Evolutionary conservation across 2,888 invertebrate species (phyloP).

Genomic region (Pyrocoelia pectoralis): DNA sequence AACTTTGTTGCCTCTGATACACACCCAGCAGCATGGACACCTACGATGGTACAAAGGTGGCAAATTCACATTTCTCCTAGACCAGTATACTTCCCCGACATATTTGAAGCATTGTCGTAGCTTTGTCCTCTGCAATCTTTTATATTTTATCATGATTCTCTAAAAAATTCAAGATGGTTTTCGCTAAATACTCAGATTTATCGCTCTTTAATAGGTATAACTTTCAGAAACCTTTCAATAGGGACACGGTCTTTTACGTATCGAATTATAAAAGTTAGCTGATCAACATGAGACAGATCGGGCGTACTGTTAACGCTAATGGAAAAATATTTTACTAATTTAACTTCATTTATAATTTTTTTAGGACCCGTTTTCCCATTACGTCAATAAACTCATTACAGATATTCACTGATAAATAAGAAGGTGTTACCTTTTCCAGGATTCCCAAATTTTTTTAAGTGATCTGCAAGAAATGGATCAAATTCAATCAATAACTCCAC

Average conservation of each 20-base stretch:
- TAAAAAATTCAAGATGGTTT: conserved; percentile 30
- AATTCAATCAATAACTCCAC: conserved; percentile 46
- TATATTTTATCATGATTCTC: conserved; percentile 29
- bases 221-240: conserved; percentile 49
- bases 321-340: conserved; percentile 40
- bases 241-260: conserved; percentile 44
- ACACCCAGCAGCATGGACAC: conserved; percentile 36
- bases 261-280: conserved; percentile 48
- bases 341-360: conserved; percentile 46
- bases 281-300: conserved; percentile 48
- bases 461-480: conserved; percentile 43
- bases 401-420: conserved; percentile 46
- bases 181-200: conserved; percentile 44
- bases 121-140: conserved; percentile 41
- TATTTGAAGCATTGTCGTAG: conserved; percentile 49
- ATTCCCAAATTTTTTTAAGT: conserved; percentile 43
- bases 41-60: conserved; percentile 16
- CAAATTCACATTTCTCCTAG: conserved; percentile 47
- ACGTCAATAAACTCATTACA: conserved; percentile 49
- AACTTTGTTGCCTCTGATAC: conserved; percentile 43
- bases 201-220: conserved; percentile 47
- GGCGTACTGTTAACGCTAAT: conserved; percentile 46
- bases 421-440: conserved; percentile 40
- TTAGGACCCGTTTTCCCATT: conserved; percentile 48
- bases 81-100: conserved; percentile 46